A percentile compares a stretch with the other conserved stretches of the same genome.
phyloP scores from a whole-genome alignment of 2,113 vertebrate genomes.

The Mesembrinibis cayennensis region DNA sequence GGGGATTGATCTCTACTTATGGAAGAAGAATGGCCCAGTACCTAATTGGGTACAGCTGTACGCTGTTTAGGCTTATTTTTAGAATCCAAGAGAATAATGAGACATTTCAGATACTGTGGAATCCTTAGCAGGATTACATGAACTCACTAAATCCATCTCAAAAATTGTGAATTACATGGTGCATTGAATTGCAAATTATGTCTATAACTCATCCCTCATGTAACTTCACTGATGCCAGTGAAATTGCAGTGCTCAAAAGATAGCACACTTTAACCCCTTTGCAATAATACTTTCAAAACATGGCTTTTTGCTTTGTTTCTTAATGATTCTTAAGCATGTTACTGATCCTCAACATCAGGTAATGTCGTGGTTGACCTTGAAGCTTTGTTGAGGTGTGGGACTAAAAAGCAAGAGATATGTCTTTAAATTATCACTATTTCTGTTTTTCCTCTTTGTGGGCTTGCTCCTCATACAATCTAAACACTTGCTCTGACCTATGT shows the following conservation, averaged over 20 bases:
- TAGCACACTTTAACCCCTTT: not conserved
- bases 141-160: not conserved
- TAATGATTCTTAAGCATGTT: not conserved
- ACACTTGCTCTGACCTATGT: not conserved
- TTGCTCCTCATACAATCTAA: not conserved
- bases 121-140: not conserved
- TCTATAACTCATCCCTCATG: not conserved
- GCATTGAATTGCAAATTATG: conserved; percentile 20
- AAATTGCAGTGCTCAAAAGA: not conserved
- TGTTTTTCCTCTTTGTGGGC: not conserved
- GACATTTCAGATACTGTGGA: not conserved
- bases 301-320: not conserved
- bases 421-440: not conserved
- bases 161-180: conserved; percentile 17
- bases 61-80: conserved; percentile 8
- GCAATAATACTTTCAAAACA: not conserved
- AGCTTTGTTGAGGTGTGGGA: not conserved
- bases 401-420: not conserved
- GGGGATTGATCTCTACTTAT: not conserved
- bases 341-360: not conserved
- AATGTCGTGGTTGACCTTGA: not conserved
- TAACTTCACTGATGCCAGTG: not conserved
- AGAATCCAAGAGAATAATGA: not conserved
- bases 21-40: not conserved
- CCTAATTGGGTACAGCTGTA: not conserved